Conservation (phyloP, 1,140 invertebrate species). For the Aplysia californica region DNA sequence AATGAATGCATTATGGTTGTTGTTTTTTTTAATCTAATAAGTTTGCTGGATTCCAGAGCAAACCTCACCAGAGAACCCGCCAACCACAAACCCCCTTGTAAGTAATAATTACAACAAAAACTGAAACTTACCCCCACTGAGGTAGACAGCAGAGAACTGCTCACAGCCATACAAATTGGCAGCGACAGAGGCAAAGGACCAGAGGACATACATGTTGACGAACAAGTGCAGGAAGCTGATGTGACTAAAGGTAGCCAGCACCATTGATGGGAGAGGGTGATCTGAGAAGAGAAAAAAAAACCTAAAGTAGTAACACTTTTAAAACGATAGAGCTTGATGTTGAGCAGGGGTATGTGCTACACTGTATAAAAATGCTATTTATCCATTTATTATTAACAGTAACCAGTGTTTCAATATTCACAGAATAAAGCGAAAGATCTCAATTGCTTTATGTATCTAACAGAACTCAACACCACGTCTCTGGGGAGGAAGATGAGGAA, state of each 20-base stretch:
- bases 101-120: too few species aligned
- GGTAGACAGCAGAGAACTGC: conserved; percentile 91
- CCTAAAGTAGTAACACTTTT: background rate
- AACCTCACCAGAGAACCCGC: too few species aligned
- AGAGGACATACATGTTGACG: conserved; percentile 96
- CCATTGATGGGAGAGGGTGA: conserved; percentile 83
- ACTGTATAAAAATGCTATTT: too few species aligned
- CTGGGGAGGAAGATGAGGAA: too few species aligned
- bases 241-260: conserved; percentile 94
- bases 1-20: too few species aligned
- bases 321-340: too few species aligned
- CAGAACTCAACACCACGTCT: too few species aligned
- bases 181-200: conserved; percentile 78
- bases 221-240: conserved; percentile 86
- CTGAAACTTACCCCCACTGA: conserved; percentile 73
- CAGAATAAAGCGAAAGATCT: background rate
- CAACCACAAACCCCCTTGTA: too few species aligned
- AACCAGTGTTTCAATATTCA: background rate
- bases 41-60: too few species aligned
- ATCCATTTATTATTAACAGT: too few species aligned
- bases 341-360: too few species aligned
- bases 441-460: background rate
- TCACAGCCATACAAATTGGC: conserved; percentile 87
- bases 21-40: too few species aligned
- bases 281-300: conserved; percentile 51